Evolutionary conservation across 1,140 invertebrate species (phyloP), one percentile per base, ranked within the genome.

Genomic region (Lordiphosa stackelbergi): DNA sequence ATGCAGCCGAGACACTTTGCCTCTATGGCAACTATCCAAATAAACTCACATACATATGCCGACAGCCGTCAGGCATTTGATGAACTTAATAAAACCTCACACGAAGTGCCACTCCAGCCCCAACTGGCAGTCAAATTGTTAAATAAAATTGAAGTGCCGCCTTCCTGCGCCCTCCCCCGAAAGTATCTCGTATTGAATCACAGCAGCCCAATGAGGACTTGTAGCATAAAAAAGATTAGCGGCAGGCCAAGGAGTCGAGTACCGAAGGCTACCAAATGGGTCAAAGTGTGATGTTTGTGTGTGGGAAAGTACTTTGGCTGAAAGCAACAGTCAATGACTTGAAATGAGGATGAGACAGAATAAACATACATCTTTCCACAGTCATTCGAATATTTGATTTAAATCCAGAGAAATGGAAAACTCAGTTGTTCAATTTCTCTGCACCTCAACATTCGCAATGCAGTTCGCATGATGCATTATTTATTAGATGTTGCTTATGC

Each of bases 121-220:
- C 58, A 78, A 62, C 56, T 78, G 68, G 66, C 59, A 79, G 61
- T 53, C 57, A 47, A 71, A 81, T 68, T 68, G 75, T 68, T 81
- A 71, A 72, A 81, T 81, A 81, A 81, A 81, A 81, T 71, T 71
- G 72, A 81, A 83, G 72, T 70, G 48, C 49, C 55, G 34, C 10
- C 48, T 42, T 38, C 22, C 45, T 24, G 40, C 35, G 52, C 41
- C 66, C 61, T 59, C 71, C 71, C 65, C 45, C 49, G n/a, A 65
- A 72, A 74, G 61, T 81, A 83, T 83, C 72, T n/a, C 53, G 58
- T 69, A 81, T 81, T 83, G 75, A 81, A 81, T 81, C 77, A 69
- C 56, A 46, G 75, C 65, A 61, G 52, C 54, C 57, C 75, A 53
- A 69, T 56, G 54, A 54, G 57, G 54, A 56, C 40, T 45, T 52